Conservation (phyloP, 2,113 vertebrate species). For the Laticauda laticaudata region DNA sequence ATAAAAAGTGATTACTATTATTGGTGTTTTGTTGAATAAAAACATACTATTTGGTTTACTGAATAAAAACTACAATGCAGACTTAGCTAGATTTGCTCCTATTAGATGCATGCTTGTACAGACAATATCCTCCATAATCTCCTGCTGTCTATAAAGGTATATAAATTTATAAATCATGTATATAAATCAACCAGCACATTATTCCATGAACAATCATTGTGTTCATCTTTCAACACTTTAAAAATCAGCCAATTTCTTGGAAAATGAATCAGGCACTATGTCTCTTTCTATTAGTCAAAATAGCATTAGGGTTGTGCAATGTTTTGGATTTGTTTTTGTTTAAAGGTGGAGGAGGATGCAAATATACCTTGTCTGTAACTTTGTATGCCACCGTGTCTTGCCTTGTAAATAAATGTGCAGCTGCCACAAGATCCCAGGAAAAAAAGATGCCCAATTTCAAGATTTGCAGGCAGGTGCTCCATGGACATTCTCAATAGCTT, state of each 20-base stretch:
- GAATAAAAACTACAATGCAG: slow-evolving; percentile 4
- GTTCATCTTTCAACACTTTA: slow-evolving; percentile 1
- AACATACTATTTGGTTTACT: slow-evolving; percentile 32
- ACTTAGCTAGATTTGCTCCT: slow-evolving; percentile 14
- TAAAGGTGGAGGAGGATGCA: not conserved
- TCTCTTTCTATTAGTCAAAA: not conserved
- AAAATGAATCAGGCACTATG: not conserved
- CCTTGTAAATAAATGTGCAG: not conserved
- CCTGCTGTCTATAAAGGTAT: not conserved
- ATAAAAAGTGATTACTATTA: slow-evolving; percentile 37
- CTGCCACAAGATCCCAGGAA: not conserved
- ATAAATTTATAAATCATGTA: too few species aligned
- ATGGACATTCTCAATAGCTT: not conserved
- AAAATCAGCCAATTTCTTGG: not conserved
- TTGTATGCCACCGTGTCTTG: not conserved
- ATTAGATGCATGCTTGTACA: not conserved
- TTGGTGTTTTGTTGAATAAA: slow-evolving; percentile 33
- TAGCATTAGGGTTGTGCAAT: not conserved
- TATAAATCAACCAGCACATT: not conserved
- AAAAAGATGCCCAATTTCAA: not conserved
- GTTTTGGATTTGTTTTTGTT: not conserved
- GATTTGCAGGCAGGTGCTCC: not conserved
- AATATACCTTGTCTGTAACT: not conserved
- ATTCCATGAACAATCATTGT: not conserved
- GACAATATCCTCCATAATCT: not conserved